Percentiles rank a stretch among this genome's conserved stretches.
Conservation (phyloP, 2,113 vertebrate genomes). For the Odocoileus hemionus region DNA sequence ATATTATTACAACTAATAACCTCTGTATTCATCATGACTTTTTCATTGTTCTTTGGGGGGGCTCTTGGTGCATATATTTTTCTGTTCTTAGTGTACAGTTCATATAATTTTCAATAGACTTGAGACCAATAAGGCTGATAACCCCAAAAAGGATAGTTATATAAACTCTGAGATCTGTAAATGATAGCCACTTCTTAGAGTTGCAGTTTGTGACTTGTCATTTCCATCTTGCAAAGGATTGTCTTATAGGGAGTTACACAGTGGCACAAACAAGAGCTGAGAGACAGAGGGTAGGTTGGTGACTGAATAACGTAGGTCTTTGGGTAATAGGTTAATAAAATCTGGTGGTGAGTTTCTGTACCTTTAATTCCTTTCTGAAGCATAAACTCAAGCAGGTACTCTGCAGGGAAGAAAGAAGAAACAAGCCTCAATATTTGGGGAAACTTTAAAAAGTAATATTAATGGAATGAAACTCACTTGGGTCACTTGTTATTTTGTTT, state of each 20-base stretch:
- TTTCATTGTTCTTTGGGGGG: neutral
- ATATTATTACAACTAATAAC: constrained; percentile 59
- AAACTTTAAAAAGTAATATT: neutral
- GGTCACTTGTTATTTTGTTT: constrained; percentile 3
- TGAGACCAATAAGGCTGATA: neutral
- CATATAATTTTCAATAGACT: constrained; percentile 12
- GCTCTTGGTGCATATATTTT: constrained; percentile 1
- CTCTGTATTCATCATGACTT: neutral
- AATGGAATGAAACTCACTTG: neutral
- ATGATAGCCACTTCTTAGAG: neutral
- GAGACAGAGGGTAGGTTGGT: neutral
- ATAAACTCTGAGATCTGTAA: neutral
- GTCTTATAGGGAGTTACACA: neutral
- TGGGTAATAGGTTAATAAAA: neutral
- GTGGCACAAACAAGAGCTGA: neutral
- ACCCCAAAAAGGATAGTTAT: neutral
- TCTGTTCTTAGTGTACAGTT: neutral
- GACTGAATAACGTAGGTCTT: neutral
- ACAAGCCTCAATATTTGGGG: neutral
- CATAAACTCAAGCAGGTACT: neutral
- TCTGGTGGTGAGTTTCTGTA: neutral
- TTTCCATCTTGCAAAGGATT: neutral
- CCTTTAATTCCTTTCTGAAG: neutral
- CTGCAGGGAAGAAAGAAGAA: constrained; percentile 1
- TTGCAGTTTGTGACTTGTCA: neutral